Evolutionary conservation across 2,888 invertebrate species (phyloP).

Genomic region (Acronicta leporina): DNA sequence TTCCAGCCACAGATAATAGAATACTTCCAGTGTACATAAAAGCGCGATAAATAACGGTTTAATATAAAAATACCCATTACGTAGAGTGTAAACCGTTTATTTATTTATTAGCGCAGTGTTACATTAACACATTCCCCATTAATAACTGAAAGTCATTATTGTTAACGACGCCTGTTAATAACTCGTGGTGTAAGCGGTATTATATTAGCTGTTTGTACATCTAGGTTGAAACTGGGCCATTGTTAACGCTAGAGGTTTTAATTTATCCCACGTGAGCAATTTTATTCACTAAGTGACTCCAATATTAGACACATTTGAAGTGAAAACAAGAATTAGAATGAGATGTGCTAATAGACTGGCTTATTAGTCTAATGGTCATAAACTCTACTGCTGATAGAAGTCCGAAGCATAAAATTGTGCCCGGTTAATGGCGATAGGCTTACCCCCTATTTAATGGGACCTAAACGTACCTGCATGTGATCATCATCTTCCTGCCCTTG

Average conservation of each 20-base stretch:
- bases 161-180: conserved; percentile 39
- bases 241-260: conserved; percentile 41
- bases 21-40: not conserved
- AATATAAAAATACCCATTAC: not conserved
- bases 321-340: conserved; percentile 1
- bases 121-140: conserved; percentile 35
- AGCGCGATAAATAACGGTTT: not conserved
- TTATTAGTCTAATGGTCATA: no score
- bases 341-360: no score
- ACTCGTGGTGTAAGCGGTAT: conserved; percentile 21
- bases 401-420: no score
- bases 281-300: conserved; percentile 27
- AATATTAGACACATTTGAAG: conserved; percentile 12
- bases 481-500: no score
- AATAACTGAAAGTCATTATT: conserved; percentile 42
- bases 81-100: not conserved
- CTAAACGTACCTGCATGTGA: no score
- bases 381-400: no score
- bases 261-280: conserved; percentile 43
- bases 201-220: conserved; percentile 19
- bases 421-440: no score
- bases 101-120: conserved; percentile 17
- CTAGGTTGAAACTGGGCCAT: conserved; percentile 24
- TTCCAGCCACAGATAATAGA: no score
- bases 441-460: no score